These are phyloP conservation scores for Dryoscopus gambensis DNA, from an alignment of 2,113 vertebrate genomes.

Conservation along the genomic window DNA sequence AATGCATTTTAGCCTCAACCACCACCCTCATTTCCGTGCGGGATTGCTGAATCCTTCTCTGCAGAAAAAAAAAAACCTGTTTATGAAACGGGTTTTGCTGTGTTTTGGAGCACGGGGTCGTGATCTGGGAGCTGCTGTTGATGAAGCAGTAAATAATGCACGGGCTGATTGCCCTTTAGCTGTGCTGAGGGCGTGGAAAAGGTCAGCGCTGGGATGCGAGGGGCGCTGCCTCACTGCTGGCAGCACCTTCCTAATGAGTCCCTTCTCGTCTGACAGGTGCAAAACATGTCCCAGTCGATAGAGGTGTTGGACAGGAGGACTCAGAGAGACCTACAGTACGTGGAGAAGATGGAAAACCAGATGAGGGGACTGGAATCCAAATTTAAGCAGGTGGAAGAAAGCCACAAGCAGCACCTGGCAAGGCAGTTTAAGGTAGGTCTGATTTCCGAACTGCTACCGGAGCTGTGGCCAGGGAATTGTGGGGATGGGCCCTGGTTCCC, in stretches of 20 bases:
- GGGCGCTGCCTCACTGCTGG: neutral
- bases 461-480: neutral
- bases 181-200: neutral
- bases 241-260: neutral
- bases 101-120: neutral
- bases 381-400: constrained; percentile 97
- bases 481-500: neutral
- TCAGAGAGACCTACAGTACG: constrained; percentile 94
- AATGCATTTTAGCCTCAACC: neutral
- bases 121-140: neutral
- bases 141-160: constrained; percentile 17
- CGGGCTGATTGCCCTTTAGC: neutral
- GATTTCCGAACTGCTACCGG: neutral
- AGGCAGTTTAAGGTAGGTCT: constrained; percentile 94
- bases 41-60: neutral
- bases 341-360: constrained; percentile 98
- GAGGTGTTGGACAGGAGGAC: constrained; percentile 96
- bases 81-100: neutral
- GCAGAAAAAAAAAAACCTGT: neutral
- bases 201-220: neutral
- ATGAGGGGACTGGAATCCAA: constrained; percentile 96
- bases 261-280: constrained; percentile 79
- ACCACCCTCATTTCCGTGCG: neutral
- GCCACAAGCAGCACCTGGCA: constrained; percentile 95
- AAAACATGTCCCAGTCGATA: constrained; percentile 99